phyloP scores from a whole-genome alignment of 2,797 vertebrate species.

The Chelmon rostratus region DNA sequence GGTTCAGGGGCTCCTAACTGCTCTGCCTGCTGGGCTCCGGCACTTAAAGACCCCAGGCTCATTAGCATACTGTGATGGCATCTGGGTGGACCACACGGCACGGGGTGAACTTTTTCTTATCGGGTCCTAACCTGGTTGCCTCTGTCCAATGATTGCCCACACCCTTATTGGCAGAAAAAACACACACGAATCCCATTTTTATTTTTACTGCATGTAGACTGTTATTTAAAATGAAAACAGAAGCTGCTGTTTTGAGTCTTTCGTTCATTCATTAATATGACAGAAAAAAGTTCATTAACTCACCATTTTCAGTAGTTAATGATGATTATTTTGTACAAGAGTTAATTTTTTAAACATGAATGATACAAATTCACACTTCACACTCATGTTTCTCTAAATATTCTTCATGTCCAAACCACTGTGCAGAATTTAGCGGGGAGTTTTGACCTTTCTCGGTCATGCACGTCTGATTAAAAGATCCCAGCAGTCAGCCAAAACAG shows the following conservation, averaged over 20 bases:
- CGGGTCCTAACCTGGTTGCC: slow-evolving; percentile 64
- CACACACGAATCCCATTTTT: not conserved
- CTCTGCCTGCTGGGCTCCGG: slow-evolving; percentile 7
- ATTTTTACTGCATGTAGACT: not conserved
- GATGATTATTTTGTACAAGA: too few species aligned
- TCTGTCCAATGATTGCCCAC: slow-evolving; percentile 55
- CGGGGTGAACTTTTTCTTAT: slow-evolving; percentile 77
- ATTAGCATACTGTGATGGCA: slow-evolving; percentile 88
- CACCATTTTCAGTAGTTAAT: not conserved
- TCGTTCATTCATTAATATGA: too few species aligned
- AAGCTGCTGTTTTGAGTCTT: too few species aligned
- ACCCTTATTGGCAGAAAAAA: slow-evolving; percentile 46
- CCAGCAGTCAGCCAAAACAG: slow-evolving; percentile 7
- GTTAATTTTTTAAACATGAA: not conserved
- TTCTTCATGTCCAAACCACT: not conserved
- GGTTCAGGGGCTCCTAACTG: slow-evolving; percentile 37
- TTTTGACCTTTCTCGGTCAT: slow-evolving; percentile 13
- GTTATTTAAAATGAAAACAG: not conserved
- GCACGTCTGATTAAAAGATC: slow-evolving; percentile 16
- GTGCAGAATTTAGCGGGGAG: not conserved
- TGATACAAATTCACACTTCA: not conserved
- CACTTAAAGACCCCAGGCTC: slow-evolving; percentile 82
- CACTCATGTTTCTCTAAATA: not conserved
- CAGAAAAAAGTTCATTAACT: not conserved
- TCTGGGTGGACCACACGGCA: slow-evolving; percentile 71